Conservation (phyloP, 1,140 invertebrate genomes). For the Cryptotermes secundus region DNA sequence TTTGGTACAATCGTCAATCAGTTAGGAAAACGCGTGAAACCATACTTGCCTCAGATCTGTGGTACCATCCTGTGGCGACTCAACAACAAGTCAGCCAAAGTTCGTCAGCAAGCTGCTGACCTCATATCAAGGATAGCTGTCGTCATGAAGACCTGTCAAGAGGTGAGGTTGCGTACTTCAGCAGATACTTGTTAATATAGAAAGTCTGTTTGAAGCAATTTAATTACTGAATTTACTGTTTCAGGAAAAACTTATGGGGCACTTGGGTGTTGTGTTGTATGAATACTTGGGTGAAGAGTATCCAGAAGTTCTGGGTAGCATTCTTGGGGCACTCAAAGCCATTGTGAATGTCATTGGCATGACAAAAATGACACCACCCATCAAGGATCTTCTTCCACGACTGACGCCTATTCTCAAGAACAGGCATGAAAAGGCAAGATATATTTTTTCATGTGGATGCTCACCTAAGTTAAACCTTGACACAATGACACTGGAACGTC, state of each 20-base stretch:
- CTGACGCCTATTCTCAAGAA: constrained; percentile 98
- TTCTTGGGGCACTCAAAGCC: constrained; percentile 95
- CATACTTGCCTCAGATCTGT: constrained; percentile 98
- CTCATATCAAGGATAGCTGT: constrained; percentile 97
- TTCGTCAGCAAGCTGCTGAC: constrained; percentile 98
- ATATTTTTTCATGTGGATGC: too few species aligned
- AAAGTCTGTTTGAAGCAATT: background rate
- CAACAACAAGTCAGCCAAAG: constrained; percentile 99
- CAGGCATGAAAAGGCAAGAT: constrained; percentile 61
- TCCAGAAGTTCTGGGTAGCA: constrained; percentile 97
- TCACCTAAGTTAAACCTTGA: too few species aligned
- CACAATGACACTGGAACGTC: too few species aligned
- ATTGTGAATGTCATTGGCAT: constrained; percentile 99
- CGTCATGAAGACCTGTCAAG: constrained; percentile 99
- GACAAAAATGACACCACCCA: constrained; percentile 99
- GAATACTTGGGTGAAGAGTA: constrained; percentile 99
- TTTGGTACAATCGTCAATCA: constrained; percentile 99
- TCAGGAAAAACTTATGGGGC: constrained; percentile 97
- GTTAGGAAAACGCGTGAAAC: constrained; percentile 94
- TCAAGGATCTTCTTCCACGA: constrained; percentile 96
- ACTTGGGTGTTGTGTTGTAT: constrained; percentile 98
- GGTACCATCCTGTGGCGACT: constrained; percentile 99
- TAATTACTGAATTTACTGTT: constrained; percentile 40
- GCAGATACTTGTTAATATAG: background rate
- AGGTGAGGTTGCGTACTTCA: constrained; percentile 54